These are phyloP conservation scores for Pangasianodon hypophthalmus DNA, from an alignment of 2,113 vertebrate species.

Conservation along the genomic window DNA sequence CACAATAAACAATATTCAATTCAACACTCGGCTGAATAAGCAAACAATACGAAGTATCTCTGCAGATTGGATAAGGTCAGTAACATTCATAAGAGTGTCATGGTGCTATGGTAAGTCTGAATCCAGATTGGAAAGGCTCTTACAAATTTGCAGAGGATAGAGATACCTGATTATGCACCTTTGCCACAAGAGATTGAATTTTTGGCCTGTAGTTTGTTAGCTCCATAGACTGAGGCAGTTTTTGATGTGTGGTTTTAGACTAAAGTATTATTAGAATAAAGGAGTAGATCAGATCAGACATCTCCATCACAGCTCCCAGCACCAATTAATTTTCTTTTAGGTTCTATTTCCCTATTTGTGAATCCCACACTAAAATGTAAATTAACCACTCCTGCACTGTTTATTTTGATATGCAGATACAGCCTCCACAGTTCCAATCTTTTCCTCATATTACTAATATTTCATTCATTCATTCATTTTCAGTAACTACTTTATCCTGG, in stretches of 20 bases:
- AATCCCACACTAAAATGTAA: no score
- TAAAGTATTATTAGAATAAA: background rate
- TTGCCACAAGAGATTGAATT: no score
- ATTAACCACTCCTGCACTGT: background rate
- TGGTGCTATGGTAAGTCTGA: background rate
- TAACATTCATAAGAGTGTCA: background rate
- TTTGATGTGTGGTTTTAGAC: background rate
- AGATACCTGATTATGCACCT: background rate
- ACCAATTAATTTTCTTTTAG: no score
- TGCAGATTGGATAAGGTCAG: background rate
- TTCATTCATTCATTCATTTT: background rate
- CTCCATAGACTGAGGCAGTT: background rate
- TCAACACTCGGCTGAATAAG: background rate
- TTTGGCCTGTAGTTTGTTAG: background rate
- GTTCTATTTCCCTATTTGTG: no score
- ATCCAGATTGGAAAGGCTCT: background rate
- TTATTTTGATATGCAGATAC: no score
- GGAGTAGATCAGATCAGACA: background rate
- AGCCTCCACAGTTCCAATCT: background rate
- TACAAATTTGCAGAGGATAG: background rate
- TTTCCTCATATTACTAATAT: background rate
- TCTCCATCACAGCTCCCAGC: background rate
- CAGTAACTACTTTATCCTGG: no score
- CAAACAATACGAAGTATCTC: background rate
- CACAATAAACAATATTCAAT: background rate